Base-by-base conservation (phyloP, 2,888 invertebrate species). In the Mythimna albipuncta region DNA sequence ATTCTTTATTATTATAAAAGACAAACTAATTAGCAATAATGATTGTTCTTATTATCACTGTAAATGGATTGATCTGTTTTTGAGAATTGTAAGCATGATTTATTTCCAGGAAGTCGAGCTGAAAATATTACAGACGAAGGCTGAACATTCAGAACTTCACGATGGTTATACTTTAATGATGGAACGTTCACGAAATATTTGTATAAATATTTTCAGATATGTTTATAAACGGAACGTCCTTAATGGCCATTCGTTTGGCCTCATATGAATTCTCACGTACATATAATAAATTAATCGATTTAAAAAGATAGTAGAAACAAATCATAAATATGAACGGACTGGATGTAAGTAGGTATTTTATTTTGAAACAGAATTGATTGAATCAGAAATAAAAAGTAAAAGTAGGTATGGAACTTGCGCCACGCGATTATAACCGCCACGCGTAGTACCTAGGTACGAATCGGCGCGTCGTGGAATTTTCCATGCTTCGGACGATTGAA, bases 161-260 rank as follows among this genome's bases (percentile, higher is more conserved):
- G 32, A 32, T 32, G 32, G 32, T 32, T 32, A 32, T 32, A 32
- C 32, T 32, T 32, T 32, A 32, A 63, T 69, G 63, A 61, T 66
- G 38, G 65, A 55, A 67, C 68, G 71, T 83, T 81, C 64, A 69
- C 69, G 72, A 79, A 77, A 79, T 83, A 81, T 85, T 87, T 79
- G 78, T 74, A 64, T 75, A 68, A 80, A 75, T 77, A 78, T 91
- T 92, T 90, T 88, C 85, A 87, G 88, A 80, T 66, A 86, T 88
- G 91, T 91, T 93, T 91, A 91, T 89, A 93, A 93, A 92, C 91
- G 88, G 79, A 75, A 80, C 82, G 84, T 79, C 88, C 86, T 87
- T 86, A 87, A 75, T 84, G 79, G 81, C 67, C 71, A 80, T 59
- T 71, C 74, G 75, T 71, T 76, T 74, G 82, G 81, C 81, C 82